Percentiles rank a stretch among this genome's conserved stretches.
Conservation (phyloP, 2,113 vertebrate genomes). For the Merops nubicus region DNA sequence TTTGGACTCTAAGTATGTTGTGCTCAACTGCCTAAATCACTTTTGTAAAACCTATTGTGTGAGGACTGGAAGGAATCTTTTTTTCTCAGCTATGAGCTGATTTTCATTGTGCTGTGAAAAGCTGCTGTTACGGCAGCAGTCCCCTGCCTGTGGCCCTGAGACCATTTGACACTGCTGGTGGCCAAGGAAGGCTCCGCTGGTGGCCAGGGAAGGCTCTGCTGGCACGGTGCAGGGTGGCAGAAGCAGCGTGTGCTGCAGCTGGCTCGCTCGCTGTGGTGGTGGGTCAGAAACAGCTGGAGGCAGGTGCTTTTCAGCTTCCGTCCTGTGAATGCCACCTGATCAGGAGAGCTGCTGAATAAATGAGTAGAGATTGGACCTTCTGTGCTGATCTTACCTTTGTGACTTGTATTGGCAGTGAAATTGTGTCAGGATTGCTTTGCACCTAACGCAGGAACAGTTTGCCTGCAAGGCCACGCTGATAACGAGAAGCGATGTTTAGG, state of each 20-base stretch:
- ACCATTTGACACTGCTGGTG: neutral
- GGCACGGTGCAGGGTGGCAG: neutral
- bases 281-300: neutral
- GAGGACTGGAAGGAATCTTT: neutral
- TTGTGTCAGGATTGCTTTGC: neutral
- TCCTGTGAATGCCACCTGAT: neutral
- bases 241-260: neutral
- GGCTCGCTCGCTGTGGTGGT: neutral
- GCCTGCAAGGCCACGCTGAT: neutral
- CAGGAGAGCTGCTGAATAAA: neutral
- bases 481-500: neutral
- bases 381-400: neutral
- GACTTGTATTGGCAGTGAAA: neutral
- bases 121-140: neutral
- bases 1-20: neutral
- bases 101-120: neutral
- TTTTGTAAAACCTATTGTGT: neutral
- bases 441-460: neutral
- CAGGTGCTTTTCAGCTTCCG: neutral
- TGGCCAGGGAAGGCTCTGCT: neutral
- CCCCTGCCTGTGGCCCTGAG: neutral
- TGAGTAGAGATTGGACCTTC: neutral
- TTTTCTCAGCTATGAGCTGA: neutral
- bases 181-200: neutral
- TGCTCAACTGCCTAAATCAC: neutral